Percentiles rank a stretch among this genome's conserved stretches.
Evolutionary conservation across 2,888 invertebrate genomes (phyloP).

Genomic region (Dastarcus helophoroides): DNA sequence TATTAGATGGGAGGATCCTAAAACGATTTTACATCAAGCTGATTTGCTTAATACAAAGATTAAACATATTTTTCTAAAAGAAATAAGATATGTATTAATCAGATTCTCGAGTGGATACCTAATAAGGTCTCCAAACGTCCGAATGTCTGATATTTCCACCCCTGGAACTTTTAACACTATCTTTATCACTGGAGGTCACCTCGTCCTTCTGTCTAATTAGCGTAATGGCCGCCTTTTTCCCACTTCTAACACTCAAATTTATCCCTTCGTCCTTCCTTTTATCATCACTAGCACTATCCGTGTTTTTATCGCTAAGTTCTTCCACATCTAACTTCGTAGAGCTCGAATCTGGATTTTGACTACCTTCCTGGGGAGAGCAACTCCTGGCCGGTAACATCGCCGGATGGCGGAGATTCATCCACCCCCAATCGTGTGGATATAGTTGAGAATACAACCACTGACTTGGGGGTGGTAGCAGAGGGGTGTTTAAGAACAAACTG

Average conservation of each 20-base stretch:
- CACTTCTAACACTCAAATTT: constrained; percentile 31
- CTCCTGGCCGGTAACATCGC: constrained; percentile 16
- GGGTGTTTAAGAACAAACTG: constrained; percentile 63
- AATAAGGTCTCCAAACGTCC: constrained; percentile 75
- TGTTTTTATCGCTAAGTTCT: constrained; percentile 19
- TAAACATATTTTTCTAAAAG: too few relatives aligned
- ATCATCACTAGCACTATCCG: constrained; percentile 10
- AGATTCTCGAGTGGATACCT: constrained; percentile 15
- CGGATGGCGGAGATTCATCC: constrained; percentile 45
- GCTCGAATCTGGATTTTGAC: constrained; percentile 26
- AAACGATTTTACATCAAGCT: too few relatives aligned
- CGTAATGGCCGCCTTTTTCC: constrained; percentile 32
- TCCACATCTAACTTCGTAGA: constrained; percentile 24
- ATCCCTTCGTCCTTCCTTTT: constrained; percentile 20
- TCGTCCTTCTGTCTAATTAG: constrained; percentile 34
- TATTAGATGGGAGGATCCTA: too few relatives aligned
- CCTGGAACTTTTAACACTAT: constrained; percentile 32
- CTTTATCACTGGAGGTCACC: constrained; percentile 33
- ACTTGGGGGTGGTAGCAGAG: constrained; percentile 61
- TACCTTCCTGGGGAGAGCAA: constrained; percentile 17
- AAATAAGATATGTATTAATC: neutral
- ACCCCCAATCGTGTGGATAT: constrained; percentile 59
- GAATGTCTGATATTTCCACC: constrained; percentile 41
- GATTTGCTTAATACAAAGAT: too few relatives aligned
- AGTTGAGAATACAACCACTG: constrained; percentile 71